Conservation (phyloP, 2,113 vertebrate genomes). For the Phrynosoma platyrhinos region DNA sequence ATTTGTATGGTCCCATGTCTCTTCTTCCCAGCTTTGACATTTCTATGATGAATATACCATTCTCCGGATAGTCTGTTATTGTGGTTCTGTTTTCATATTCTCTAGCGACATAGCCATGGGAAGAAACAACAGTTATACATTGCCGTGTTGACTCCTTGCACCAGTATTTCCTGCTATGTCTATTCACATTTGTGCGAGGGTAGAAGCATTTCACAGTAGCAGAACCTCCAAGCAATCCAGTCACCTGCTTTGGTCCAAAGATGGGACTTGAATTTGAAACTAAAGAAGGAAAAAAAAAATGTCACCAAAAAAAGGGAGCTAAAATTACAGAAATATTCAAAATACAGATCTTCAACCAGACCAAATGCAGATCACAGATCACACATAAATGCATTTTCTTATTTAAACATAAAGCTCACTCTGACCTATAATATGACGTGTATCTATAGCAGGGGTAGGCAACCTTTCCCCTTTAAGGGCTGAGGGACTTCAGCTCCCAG, state of each 20-base stretch:
- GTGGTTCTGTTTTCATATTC: slow-evolving; percentile 26
- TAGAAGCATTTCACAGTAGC: slow-evolving; percentile 74
- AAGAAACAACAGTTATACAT: slow-evolving; percentile 63
- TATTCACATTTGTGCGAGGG: slow-evolving; percentile 64
- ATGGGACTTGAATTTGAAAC: slow-evolving; percentile 67
- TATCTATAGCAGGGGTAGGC: too few species aligned
- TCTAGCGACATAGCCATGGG: background rate
- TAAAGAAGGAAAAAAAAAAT: slow-evolving; percentile 5
- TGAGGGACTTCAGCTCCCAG: too few species aligned
- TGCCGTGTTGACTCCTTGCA: slow-evolving; percentile 34
- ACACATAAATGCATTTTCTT: background rate
- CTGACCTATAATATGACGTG: background rate
- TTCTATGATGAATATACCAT: slow-evolving; percentile 51
- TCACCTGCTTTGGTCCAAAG: slow-evolving; percentile 74
- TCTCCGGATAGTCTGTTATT: slow-evolving; percentile 61
- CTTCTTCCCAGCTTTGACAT: background rate
- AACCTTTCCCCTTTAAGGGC: too few species aligned
- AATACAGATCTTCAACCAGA: background rate
- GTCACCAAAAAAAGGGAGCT: background rate
- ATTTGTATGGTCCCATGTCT: slow-evolving; percentile 72
- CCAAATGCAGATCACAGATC: background rate
- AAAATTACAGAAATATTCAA: background rate
- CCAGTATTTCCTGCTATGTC: slow-evolving; percentile 76
- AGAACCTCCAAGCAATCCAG: background rate
- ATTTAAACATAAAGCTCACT: too few species aligned